Evolutionary conservation across 2,888 invertebrate species (phyloP), one percentile per base, ranked within the genome.

Genomic region (Barypeithes pellucidus): DNA sequence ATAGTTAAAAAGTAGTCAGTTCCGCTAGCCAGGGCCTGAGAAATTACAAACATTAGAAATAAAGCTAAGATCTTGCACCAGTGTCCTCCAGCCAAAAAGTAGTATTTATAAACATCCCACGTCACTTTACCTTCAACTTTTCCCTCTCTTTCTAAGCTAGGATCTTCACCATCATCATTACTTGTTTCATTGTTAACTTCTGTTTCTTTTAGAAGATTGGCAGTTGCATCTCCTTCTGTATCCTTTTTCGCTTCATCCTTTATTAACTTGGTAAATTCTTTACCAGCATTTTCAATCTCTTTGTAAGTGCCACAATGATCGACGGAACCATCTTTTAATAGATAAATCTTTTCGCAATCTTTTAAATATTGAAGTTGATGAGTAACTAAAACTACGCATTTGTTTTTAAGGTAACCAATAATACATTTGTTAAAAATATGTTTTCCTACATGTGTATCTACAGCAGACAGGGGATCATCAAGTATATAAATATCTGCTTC

Each of bases 391-490:
- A 95, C 89, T 20, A 91, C 86, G 0, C 93, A 91, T 81, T 92
- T 90, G 76, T 90, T 88, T 9, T 89, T 87, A 76, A 95, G 86
- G 79, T 90, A 90, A 3, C 88, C 80, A n/a, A 78, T 87, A 59
- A 94, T 89, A 81, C 94, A 95, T 80, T 92, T 89, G 81, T 95
- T 94, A 86, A 95, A 96, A 77, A 97, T 88, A 85, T 95, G 94
- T 0, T 93, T 90, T 0, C 95, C 94, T 1, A 96, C 96, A 83
- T 94, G 93, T 3, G 95, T 90, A 86, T 96, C 96, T 5, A 96
- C 96, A 0, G 96, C 96, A 76, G 95, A 93, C 20, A 96, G 87
- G 0, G 96, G 96, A 86, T 96, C 96, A 84, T 96, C 96, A 61
- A 97, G 86, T 11, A 96, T 85, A 82, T 95, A 96, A 75, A 96